A percentile compares a stretch with the other conserved stretches of the same genome.
Evolutionary conservation across 1,140 invertebrate species (phyloP).

Genomic region (Chymomyza costata): DNA sequence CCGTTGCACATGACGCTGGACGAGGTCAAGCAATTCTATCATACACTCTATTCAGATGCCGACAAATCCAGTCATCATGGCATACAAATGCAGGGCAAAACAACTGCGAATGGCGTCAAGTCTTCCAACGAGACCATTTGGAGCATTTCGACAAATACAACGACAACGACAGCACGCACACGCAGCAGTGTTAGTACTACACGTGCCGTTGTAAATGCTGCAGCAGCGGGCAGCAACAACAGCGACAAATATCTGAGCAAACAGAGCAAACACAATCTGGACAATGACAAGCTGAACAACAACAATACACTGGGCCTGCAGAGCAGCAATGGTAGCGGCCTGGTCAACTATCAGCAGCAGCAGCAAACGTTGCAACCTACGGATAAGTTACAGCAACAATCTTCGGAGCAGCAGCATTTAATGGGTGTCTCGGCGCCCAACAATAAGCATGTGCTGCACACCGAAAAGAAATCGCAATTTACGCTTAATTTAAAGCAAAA

Average conservation of each 20-base stretch:
- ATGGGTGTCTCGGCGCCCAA: constrained; percentile 20
- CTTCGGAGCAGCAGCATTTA: constrained; percentile 10
- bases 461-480: constrained; percentile 72
- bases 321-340: constrained; percentile 19
- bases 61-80: constrained; percentile 20
- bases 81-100: background rate
- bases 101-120: constrained; percentile 45
- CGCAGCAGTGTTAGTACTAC: constrained; percentile 49
- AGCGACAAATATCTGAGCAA: constrained; percentile 56
- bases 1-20: constrained; percentile 90
- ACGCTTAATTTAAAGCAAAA: constrained; percentile 86
- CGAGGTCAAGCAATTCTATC: constrained; percentile 88
- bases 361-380: constrained; percentile 22
- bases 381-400: constrained; percentile 14
- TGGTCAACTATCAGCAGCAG: constrained; percentile 17
- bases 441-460: constrained; percentile 74
- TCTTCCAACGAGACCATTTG: constrained; percentile 65
- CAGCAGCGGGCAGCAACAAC: constrained; percentile 75
- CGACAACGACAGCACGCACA: constrained; percentile 46
- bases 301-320: constrained; percentile 46
- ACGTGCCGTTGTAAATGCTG: constrained; percentile 47
- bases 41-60: constrained; percentile 84
- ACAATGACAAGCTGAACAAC: constrained; percentile 74
- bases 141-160: constrained; percentile 53
- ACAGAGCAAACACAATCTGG: constrained; percentile 57